Conservation (phyloP, 2,888 invertebrate genomes). For the Keiferia lycopersicella region DNA sequence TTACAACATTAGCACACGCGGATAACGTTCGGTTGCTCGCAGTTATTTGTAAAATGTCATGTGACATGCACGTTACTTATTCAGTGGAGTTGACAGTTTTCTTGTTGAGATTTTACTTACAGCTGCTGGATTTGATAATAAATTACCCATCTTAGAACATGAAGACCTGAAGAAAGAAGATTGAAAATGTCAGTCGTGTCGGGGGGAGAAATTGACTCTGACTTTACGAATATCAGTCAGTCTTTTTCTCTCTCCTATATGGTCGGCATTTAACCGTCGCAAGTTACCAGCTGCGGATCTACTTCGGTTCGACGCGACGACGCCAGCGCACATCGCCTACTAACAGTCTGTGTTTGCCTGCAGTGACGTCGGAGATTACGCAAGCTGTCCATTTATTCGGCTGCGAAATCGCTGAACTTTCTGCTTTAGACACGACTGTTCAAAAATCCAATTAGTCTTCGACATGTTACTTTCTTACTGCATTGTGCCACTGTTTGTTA, state of each 20-base stretch:
- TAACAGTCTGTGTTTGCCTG: slow-evolving; percentile 49
- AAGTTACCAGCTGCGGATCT: slow-evolving; percentile 18
- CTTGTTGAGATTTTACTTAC: slow-evolving; percentile 46
- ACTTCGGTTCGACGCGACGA: slow-evolving; percentile 20
- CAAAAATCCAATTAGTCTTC: background rate
- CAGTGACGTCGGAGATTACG: slow-evolving; percentile 79
- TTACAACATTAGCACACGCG: slow-evolving; percentile 36
- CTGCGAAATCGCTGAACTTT: slow-evolving; percentile 78
- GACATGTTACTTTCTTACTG: too few relatives aligned
- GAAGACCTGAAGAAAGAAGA: slow-evolving; percentile 49
- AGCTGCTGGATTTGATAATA: slow-evolving; percentile 47
- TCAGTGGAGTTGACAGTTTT: slow-evolving; percentile 31
- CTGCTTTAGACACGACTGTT: slow-evolving; percentile 62
- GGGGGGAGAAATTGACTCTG: slow-evolving; percentile 86
- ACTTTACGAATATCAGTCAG: slow-evolving; percentile 83
- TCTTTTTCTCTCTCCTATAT: slow-evolving; percentile 91
- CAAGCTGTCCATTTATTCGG: slow-evolving; percentile 70
- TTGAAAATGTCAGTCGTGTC: slow-evolving; percentile 69
- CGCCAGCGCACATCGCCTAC: slow-evolving; percentile 34
- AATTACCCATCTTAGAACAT: slow-evolving; percentile 33
- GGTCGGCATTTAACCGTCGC: slow-evolving; percentile 70
- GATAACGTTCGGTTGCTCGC: slow-evolving; percentile 41
- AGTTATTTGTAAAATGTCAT: slow-evolving; percentile 35
- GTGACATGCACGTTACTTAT: slow-evolving; percentile 46
- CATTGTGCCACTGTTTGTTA: background rate